These are phyloP conservation scores for Tetragnatha montana DNA, from an alignment of 2,888 invertebrate species.

Conservation along the genomic window DNA sequence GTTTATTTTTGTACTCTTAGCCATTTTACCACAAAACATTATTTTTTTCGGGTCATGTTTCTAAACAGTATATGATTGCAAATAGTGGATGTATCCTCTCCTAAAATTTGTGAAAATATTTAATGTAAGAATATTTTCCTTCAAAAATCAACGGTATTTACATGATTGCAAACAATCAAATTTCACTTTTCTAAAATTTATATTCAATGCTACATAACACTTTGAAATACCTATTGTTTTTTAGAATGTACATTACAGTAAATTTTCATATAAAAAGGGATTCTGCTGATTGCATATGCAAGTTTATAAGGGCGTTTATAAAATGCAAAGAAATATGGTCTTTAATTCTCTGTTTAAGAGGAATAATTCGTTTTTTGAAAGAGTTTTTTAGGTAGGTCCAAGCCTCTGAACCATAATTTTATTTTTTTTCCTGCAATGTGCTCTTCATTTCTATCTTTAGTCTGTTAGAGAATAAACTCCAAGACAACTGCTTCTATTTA, in stretches of 20 bases:
- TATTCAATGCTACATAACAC: neutral
- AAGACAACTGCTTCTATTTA: constrained; percentile 38
- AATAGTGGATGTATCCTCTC: too few species aligned
- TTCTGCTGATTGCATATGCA: constrained; percentile 22
- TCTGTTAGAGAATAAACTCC: constrained; percentile 47
- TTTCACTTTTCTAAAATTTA: too few species aligned
- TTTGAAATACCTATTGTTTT: neutral
- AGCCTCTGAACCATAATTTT: neutral
- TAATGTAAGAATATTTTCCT: neutral
- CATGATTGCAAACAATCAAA: neutral
- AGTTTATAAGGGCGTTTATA: constrained; percentile 19
- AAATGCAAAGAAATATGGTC: constrained; percentile 25
- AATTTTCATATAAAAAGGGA: constrained; percentile 36
- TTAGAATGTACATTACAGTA: neutral
- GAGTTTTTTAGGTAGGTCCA: constrained; percentile 19
- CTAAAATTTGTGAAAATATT: neutral
- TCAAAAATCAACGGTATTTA: neutral
- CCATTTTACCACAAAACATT: too few species aligned
- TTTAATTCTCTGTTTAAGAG: constrained; percentile 20
- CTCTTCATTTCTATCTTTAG: constrained; percentile 31
- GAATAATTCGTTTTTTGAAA: neutral
- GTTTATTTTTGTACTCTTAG: too few species aligned
- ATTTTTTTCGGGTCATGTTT: too few species aligned
- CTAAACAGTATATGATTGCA: too few species aligned
- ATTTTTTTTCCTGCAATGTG: constrained; percentile 6